These are phyloP conservation scores for Eilema griseolum DNA, from an alignment of 2,888 invertebrate species.

Conservation along the genomic window DNA sequence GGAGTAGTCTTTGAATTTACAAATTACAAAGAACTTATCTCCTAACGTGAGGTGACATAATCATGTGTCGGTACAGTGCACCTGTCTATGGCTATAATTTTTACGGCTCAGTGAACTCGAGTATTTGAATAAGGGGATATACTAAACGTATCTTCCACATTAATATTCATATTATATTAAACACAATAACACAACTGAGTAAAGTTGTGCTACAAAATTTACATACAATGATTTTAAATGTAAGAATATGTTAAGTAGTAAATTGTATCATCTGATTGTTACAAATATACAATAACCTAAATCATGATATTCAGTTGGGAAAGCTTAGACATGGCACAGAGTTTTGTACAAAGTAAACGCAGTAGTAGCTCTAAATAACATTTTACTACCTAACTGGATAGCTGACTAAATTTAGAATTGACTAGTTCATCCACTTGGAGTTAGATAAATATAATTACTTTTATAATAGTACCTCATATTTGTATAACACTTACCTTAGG, in stretches of 20 bases:
- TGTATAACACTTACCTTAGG: conserved; percentile 93
- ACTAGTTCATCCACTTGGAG: not conserved
- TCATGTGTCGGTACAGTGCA: not conserved
- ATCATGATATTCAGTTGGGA: no score
- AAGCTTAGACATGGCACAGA: no score
- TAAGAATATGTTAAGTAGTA: no score
- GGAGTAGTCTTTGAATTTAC: no score
- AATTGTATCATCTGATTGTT: no score
- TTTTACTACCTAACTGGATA: not conserved
- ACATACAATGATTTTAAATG: no score
- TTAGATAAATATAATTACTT: not conserved
- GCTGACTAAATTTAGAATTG: not conserved
- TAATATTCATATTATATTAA: not conserved
- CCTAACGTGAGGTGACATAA: not conserved
- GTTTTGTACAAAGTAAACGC: no score
- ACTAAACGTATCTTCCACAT: not conserved
- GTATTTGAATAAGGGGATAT: not conserved
- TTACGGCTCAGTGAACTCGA: not conserved
- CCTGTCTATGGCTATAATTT: not conserved
- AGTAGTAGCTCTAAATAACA: not conserved
- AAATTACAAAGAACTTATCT: not conserved
- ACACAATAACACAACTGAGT: no score
- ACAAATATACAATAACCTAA: no score
- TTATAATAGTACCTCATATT: no score
- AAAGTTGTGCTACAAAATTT: no score